Evolutionary conservation across 2,113 vertebrate species (phyloP).

Genomic region (Scomber japonicus): DNA sequence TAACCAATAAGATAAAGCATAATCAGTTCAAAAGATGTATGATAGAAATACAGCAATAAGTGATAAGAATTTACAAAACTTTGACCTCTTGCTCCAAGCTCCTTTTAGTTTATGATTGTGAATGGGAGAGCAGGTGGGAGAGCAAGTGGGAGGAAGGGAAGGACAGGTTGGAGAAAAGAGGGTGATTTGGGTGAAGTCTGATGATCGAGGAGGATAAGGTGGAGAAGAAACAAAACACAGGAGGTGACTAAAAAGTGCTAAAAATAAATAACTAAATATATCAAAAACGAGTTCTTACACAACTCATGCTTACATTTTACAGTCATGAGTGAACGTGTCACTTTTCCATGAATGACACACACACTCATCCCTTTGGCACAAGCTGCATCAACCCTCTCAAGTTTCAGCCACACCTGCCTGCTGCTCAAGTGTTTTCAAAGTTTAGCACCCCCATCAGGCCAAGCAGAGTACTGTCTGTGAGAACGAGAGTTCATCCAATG

Average conservation of each 20-base stretch:
- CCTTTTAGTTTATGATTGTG: too few species aligned
- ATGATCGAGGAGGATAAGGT: neutral
- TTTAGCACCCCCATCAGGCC: conserved; percentile 33
- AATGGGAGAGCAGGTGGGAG: too few species aligned
- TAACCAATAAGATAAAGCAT: neutral
- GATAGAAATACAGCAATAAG: too few species aligned
- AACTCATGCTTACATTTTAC: neutral
- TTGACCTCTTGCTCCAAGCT: too few species aligned
- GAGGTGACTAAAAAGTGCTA: neutral
- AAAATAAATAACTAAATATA: neutral
- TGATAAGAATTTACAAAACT: too few species aligned
- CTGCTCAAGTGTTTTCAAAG: neutral
- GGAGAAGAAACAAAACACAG: too few species aligned
- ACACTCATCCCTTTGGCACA: neutral
- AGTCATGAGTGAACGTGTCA: neutral
- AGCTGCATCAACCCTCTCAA: neutral
- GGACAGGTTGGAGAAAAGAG: neutral
- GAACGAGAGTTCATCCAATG: too few species aligned
- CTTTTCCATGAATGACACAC: neutral
- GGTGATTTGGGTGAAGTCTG: neutral
- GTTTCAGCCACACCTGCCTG: neutral
- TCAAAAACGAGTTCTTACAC: neutral
- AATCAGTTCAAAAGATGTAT: too few species aligned
- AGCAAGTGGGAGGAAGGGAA: too few species aligned
- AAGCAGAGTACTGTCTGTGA: neutral